A percentile compares a stretch with the other conserved stretches of the same genome.
phyloP scores from a whole-genome alignment of 1,140 invertebrate species.

The Saxidomus purpurata region DNA sequence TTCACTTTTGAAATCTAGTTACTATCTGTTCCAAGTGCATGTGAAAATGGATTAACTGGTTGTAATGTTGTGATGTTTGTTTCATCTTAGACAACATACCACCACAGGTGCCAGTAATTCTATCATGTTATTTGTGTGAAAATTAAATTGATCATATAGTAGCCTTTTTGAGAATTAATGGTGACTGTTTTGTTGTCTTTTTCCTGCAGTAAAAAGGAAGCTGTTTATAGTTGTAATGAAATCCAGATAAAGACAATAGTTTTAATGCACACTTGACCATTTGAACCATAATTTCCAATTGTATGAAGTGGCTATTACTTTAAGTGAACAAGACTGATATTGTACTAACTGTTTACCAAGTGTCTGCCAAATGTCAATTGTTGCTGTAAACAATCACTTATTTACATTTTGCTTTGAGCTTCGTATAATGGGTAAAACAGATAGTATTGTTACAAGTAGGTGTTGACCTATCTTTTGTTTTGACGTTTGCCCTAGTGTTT shows the following conservation, averaged over 20 bases:
- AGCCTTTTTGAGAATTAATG: neutral
- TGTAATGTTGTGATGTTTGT: too few species aligned
- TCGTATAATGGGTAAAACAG: constrained; percentile 6
- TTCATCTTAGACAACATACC: too few species aligned
- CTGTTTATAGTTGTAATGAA: neutral
- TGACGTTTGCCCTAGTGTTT: neutral
- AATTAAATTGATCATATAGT: neutral
- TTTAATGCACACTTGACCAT: neutral
- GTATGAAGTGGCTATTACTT: neutral
- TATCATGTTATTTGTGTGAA: too few species aligned
- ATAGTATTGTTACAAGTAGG: neutral
- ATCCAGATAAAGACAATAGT: neutral
- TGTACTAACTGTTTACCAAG: neutral
- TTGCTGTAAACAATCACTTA: constrained; percentile 12
- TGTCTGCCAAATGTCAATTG: constrained; percentile 10
- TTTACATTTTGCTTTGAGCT: neutral
- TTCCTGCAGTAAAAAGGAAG: neutral
- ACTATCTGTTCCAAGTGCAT: too few species aligned
- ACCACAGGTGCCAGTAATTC: too few species aligned
- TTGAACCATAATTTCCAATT: neutral
- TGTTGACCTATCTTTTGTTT: neutral
- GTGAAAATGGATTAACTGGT: too few species aligned
- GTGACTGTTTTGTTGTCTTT: neutral
- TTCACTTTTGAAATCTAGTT: too few species aligned
- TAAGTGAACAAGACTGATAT: neutral